A percentile compares a stretch with the other conserved stretches of the same genome.
Evolutionary conservation across 2,888 invertebrate species (phyloP).

Genomic region (Torymus tubicola): DNA sequence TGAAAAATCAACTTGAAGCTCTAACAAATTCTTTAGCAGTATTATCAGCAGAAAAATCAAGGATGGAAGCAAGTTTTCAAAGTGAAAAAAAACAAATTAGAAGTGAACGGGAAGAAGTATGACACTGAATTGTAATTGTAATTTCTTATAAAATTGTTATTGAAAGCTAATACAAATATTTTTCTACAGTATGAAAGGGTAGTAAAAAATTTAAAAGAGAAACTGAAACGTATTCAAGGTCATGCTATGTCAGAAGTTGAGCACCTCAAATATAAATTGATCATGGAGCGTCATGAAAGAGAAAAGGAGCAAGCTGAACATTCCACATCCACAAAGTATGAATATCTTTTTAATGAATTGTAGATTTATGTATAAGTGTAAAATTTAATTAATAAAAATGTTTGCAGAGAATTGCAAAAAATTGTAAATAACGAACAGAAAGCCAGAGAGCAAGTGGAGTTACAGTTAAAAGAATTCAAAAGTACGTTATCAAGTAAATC

Average conservation of each 20-base stretch:
- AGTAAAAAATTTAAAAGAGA: constrained; percentile 80
- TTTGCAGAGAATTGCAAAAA: constrained; percentile 85
- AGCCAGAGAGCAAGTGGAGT: constrained; percentile 85
- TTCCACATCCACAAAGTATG: constrained; percentile 84
- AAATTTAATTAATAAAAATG: not conserved
- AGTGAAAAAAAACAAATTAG: constrained; percentile 82
- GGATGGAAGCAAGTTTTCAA: constrained; percentile 90
- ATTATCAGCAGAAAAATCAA: constrained; percentile 88
- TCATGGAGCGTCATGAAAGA: constrained; percentile 87
- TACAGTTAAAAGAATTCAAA: constrained; percentile 79
- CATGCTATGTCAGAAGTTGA: constrained; percentile 81
- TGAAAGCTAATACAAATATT: constrained; percentile 13
- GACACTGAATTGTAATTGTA: constrained; percentile 15
- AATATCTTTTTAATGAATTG: constrained; percentile 30
- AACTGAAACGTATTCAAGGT: constrained; percentile 79
- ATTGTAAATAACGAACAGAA: constrained; percentile 86
- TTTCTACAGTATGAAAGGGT: constrained; percentile 80
- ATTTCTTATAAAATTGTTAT: constrained; percentile 5
- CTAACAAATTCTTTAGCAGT: constrained; percentile 86
- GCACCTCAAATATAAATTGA: constrained; percentile 84
- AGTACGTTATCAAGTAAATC: constrained; percentile 75
- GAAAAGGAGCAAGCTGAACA: constrained; percentile 89
- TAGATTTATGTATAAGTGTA: constrained; percentile 1
- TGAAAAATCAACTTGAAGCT: constrained; percentile 79
- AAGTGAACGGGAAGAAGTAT: constrained; percentile 78